Percentiles rank a stretch among this genome's conserved stretches.
These are phyloP conservation scores for Orbicella faveolata DNA, from an alignment of 64 coral and sea anemone species.

Conservation along the genomic window DNA sequence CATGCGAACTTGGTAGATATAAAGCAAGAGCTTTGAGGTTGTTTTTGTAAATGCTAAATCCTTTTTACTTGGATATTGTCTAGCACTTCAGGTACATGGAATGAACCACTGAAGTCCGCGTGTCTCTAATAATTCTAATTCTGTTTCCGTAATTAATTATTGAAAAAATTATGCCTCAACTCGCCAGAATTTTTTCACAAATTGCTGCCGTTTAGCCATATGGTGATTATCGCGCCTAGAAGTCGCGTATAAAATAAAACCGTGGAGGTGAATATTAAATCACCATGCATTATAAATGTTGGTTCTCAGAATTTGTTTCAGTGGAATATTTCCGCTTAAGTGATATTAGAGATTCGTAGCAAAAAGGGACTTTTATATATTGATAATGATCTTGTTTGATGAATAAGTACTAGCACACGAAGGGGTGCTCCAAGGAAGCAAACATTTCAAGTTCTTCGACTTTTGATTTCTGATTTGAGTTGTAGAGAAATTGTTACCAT, in stretches of 20 bases:
- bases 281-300: neutral
- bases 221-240: neutral
- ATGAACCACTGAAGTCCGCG: neutral
- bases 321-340: neutral
- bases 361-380: neutral
- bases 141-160: no score
- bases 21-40: neutral
- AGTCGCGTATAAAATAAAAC: no score
- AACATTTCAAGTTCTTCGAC: no score
- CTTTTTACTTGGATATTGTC: neutral
- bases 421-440: no score
- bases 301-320: neutral
- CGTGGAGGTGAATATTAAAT: neutral
- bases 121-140: neutral
- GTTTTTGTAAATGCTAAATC: neutral
- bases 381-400: neutral
- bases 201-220: neutral
- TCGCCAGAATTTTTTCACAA: no score
- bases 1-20: neutral
- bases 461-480: no score
- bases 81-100: neutral
- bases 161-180: no score
- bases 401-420: no score
- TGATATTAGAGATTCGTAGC: neutral
- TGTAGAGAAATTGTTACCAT: no score